Conservation (phyloP, 2,113 vertebrate genomes). For the Rhynchopsitta pachyrhyncha region DNA sequence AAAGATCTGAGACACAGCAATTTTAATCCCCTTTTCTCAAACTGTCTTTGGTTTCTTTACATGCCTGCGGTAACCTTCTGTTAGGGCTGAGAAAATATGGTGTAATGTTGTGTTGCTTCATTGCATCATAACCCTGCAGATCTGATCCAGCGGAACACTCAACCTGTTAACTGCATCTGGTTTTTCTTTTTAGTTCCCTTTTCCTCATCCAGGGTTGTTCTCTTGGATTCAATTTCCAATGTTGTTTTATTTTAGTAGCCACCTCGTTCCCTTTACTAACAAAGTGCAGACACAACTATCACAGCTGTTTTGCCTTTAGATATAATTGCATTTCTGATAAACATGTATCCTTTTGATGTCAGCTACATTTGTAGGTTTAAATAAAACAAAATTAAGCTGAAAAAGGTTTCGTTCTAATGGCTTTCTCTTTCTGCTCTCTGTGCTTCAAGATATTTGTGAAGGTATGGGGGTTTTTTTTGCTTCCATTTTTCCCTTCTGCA, state of each 20-base stretch:
- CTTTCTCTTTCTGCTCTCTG: not conserved
- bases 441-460: not conserved
- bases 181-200: not conserved
- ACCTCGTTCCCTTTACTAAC: not conserved
- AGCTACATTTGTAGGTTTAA: not conserved
- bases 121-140: not conserved
- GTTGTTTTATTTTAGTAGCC: not conserved
- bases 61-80: not conserved
- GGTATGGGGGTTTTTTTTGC: not conserved
- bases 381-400: not conserved
- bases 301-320: not conserved
- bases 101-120: not conserved
- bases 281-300: rapidly evolving
- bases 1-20: not conserved
- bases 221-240: not conserved
- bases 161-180: not conserved
- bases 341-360: not conserved
- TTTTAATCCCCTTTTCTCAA: not conserved
- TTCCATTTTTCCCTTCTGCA: not conserved
- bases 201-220: not conserved
- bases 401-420: not conserved
- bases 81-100: not conserved
- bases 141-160: not conserved
- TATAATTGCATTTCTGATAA: not conserved
- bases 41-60: not conserved